These are phyloP conservation scores for Thalassoma bifasciatum DNA, from an alignment of 2,113 vertebrate species.

Conservation along the genomic window DNA sequence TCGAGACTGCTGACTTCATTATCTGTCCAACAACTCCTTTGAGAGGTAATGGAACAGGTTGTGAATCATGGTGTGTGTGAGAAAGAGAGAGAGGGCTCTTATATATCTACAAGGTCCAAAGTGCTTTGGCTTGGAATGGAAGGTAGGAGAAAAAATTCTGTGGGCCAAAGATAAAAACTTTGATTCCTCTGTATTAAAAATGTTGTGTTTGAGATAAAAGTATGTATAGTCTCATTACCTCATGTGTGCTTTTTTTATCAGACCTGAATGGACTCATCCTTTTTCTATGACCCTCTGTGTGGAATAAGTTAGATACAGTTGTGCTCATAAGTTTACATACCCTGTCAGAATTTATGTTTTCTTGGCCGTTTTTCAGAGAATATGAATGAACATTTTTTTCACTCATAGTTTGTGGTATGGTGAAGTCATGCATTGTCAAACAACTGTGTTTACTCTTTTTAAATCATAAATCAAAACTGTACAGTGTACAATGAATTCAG, in stretches of 20 bases:
- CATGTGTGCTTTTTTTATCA: background rate
- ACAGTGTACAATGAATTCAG: too few relatives aligned
- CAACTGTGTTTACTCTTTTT: too few relatives aligned
- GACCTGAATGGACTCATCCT: too few relatives aligned
- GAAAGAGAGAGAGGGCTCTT: slow-evolving; percentile 1
- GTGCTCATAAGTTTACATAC: too few relatives aligned
- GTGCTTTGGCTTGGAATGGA: background rate
- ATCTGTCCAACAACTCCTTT: slow-evolving; percentile 49
- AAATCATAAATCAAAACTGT: too few relatives aligned
- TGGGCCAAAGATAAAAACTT: background rate
- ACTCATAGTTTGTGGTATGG: too few relatives aligned
- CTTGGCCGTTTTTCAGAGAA: too few relatives aligned
- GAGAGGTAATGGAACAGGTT: slow-evolving; percentile 43
- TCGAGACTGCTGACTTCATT: slow-evolving; percentile 65
- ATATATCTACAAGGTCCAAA: slow-evolving; percentile 9
- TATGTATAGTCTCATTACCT: background rate
- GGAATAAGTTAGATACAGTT: too few relatives aligned
- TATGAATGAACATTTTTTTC: too few relatives aligned
- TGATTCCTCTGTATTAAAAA: background rate
- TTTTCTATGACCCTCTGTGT: too few relatives aligned
- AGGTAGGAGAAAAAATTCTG: background rate
- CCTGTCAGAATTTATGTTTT: too few relatives aligned
- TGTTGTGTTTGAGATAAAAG: background rate
- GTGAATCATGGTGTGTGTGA: slow-evolving; percentile 15
- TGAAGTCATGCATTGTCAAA: too few relatives aligned